Base-by-base conservation (phyloP, 2,113 vertebrate genomes). In the Girardinichthys multiradiatus region DNA sequence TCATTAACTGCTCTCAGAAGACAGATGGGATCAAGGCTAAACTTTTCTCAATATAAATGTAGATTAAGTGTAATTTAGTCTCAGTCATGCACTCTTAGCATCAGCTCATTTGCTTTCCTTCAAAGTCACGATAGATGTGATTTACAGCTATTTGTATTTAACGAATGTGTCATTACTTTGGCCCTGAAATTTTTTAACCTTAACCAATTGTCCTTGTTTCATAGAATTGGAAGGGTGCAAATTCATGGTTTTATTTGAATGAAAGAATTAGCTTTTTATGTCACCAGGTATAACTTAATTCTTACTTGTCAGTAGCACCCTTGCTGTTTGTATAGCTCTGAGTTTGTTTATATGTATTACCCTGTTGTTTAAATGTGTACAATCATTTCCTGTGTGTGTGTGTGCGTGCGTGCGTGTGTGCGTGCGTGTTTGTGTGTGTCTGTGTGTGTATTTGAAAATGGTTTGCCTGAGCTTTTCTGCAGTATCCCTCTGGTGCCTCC, bases 201-300 rank as follows among this genome's bases (percentile, higher is more conserved):
- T 86, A 82, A 87, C 85, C 90, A 83, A 88, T 83, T 88, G 88
- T 91, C 87, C 84, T 89, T 85, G 80, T 67, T 74, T 57, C 61
- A 61, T 54, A n/a, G 60, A 77, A 81, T 88, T 77, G 64, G 66
- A 76, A 79, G 66, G n/a, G 80, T 79, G 80, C 66, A 76, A 77
- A 73, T 81, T 84, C 79, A 70, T 26, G n/a, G 59, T 68, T 82
- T 82, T 79, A 89, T 89, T 87, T 79, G 70, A 58, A 62, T 63
- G n/a, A 1, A 48, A 65, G 71, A 81, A 86, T 71, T 71, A 66
- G 57, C 54, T 77, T 65, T 68, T 72, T 54, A 83, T 74, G 76
- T 78, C 62, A 62, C 21, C 13, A 64, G 73, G 68, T 83, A 81
- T 74, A 11, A 58, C 64, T 65, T 59, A 82, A 70, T 87, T 85